Evolutionary conservation across 2,113 vertebrate species (phyloP).

Genomic region (Scartelaos histophorus): DNA sequence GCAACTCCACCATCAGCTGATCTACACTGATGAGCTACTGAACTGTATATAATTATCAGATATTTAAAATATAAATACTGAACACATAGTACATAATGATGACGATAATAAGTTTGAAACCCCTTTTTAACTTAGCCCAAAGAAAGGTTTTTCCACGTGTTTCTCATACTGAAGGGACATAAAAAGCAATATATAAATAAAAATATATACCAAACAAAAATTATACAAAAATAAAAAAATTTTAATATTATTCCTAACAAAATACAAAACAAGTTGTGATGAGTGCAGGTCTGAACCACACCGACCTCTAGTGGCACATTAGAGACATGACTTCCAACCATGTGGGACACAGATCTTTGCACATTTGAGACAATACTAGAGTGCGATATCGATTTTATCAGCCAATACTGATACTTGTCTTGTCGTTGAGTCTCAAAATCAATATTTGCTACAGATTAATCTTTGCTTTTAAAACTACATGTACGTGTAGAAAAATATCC

Average conservation of each 20-base stretch:
- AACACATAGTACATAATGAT: too few relatives aligned
- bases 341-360: too few relatives aligned
- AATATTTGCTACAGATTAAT: not conserved
- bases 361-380: not conserved
- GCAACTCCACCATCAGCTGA: not conserved
- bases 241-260: too few relatives aligned
- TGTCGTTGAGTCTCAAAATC: not conserved
- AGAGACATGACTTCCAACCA: not conserved
- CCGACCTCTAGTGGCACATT: slow-evolving; percentile 25
- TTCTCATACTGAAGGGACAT: not conserved
- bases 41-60: too few relatives aligned
- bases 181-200: not conserved
- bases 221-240: too few relatives aligned
- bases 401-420: not conserved
- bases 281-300: not conserved
- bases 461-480: not conserved
- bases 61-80: too few relatives aligned
- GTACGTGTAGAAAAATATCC: not conserved
- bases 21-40: not conserved
- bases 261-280: too few relatives aligned
- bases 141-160: too few relatives aligned
- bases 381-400: too few relatives aligned
- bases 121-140: too few relatives aligned
- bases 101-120: too few relatives aligned
- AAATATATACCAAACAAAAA: too few relatives aligned